A percentile compares a stretch with the other conserved stretches of the same genome.
phyloP scores from a whole-genome alignment of 2,888 invertebrate species.

The Drosophila longiperda region DNA sequence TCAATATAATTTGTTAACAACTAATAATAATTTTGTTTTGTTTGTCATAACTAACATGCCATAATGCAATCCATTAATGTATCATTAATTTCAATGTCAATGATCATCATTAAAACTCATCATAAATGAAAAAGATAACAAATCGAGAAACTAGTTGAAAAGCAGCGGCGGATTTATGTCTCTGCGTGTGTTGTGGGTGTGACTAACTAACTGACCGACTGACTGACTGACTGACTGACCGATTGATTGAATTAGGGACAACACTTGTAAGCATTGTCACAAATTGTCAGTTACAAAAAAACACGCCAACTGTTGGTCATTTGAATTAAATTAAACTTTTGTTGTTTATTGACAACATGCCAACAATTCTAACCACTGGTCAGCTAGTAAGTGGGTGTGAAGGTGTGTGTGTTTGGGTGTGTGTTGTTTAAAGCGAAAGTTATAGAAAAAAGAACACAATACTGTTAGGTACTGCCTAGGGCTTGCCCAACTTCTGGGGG shows the following conservation, averaged over 20 bases:
- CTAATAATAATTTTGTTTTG: conserved; percentile 75
- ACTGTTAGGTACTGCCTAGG: conserved; percentile 73
- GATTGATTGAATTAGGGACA: conserved; percentile 2
- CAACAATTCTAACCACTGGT: conserved; percentile 32
- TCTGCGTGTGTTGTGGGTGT: conserved; percentile 37
- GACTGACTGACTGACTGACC: conserved; percentile 18
- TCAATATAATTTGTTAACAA: conserved; percentile 80
- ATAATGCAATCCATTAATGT: conserved; percentile 74
- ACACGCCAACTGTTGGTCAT: conserved; percentile 12
- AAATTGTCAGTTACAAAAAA: conserved; percentile 34
- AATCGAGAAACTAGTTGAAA: conserved; percentile 65
- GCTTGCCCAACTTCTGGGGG: conserved; percentile 57
- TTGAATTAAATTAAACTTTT: conserved; percentile 2
- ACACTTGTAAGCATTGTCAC: conserved; percentile 13
- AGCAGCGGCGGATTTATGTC: conserved; percentile 61
- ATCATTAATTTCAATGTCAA: conserved; percentile 76
- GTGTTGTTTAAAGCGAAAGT: conserved; percentile 56
- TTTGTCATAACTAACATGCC: conserved; percentile 82
- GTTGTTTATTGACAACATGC: conserved; percentile 13
- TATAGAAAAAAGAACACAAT: conserved; percentile 69
- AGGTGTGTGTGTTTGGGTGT: conserved; percentile 24
- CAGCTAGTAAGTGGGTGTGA: conserved; percentile 28
- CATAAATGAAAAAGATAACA: conserved; percentile 64
- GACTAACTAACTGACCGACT: conserved; percentile 30
- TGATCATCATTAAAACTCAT: conserved; percentile 61